A percentile compares a stretch with the other conserved stretches of the same genome.
These are phyloP conservation scores for Tipula vernalis DNA, from an alignment of 2,888 invertebrate species.

Conservation along the genomic window DNA sequence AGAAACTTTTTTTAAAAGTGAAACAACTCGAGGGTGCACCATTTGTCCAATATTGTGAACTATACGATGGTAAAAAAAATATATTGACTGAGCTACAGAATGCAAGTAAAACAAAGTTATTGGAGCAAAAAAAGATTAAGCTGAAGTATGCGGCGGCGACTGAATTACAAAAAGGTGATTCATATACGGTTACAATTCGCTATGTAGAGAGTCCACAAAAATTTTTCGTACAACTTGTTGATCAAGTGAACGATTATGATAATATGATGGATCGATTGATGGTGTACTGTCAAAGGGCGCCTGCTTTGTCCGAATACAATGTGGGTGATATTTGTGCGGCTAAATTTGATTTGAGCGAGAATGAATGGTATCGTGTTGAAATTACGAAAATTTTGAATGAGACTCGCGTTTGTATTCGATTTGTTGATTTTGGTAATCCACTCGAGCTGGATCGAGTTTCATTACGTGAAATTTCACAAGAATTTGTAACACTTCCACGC, in stretches of 20 bases:
- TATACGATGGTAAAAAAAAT: constrained; percentile 47
- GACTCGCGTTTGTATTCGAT: constrained; percentile 54
- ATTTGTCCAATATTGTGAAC: constrained; percentile 60
- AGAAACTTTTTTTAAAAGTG: constrained; percentile 51
- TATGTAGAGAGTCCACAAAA: constrained; percentile 47
- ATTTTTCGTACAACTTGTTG: constrained; percentile 60
- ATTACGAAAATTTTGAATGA: constrained; percentile 48
- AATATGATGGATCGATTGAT: constrained; percentile 55
- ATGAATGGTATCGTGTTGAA: constrained; percentile 83
- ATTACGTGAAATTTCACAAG: constrained; percentile 50
- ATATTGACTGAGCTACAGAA: constrained; percentile 43
- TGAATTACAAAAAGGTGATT: constrained; percentile 22
- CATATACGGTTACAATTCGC: constrained; percentile 30
- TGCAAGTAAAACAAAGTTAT: constrained; percentile 21
- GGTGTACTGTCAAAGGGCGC: constrained; percentile 42
- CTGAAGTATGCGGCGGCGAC: constrained; percentile 27
- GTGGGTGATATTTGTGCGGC: constrained; percentile 62
- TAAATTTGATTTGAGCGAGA: constrained; percentile 56
- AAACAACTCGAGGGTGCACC: constrained; percentile 56
- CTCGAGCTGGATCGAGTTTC: constrained; percentile 53
- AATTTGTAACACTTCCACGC: constrained; percentile 50
- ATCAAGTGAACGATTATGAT: constrained; percentile 45
- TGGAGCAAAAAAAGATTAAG: constrained; percentile 25
- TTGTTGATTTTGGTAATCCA: constrained; percentile 93
- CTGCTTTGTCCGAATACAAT: constrained; percentile 37